Conservation (phyloP, 2,797 vertebrate species). For the Tadarida brasiliensis region DNA sequence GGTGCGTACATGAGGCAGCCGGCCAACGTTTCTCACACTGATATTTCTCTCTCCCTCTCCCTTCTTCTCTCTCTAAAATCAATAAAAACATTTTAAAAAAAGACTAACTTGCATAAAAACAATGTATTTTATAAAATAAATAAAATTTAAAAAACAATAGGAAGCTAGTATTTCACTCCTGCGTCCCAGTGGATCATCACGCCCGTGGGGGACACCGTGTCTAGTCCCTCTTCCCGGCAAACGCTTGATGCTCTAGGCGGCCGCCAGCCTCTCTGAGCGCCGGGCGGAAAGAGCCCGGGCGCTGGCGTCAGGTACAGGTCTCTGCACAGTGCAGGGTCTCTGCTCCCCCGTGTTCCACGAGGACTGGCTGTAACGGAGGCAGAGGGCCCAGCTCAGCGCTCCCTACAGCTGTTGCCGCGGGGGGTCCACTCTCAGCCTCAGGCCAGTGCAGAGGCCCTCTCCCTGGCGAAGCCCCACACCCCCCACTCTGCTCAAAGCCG, state of each 20-base stretch:
- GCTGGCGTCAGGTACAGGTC: not conserved
- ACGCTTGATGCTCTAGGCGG: accelerated
- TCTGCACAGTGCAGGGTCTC: not conserved
- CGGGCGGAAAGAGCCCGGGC: accelerated
- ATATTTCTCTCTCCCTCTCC: no score
- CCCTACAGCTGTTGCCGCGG: accelerated
- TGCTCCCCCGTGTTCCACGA: no score
- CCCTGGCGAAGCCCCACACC: not conserved
- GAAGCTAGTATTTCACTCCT: not conserved
- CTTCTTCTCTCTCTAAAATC: not conserved
- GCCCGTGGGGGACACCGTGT: no score
- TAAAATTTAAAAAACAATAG: not conserved
- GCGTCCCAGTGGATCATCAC: accelerated
- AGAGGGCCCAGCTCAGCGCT: accelerated
- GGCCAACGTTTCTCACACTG: no score
- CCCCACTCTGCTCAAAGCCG: not conserved
- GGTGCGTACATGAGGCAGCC: not conserved
- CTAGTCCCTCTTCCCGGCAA: not conserved
- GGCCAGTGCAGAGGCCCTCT: not conserved
- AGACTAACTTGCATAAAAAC: not conserved
- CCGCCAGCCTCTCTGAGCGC: not conserved
- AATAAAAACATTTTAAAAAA: not conserved
- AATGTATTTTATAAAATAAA: not conserved
- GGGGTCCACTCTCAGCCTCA: accelerated
- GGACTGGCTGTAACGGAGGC: no score